A percentile compares a stretch with the other conserved stretches of the same genome.
phyloP scores from a whole-genome alignment of 2,888 invertebrate genomes.

The Trachelus stipa region DNA sequence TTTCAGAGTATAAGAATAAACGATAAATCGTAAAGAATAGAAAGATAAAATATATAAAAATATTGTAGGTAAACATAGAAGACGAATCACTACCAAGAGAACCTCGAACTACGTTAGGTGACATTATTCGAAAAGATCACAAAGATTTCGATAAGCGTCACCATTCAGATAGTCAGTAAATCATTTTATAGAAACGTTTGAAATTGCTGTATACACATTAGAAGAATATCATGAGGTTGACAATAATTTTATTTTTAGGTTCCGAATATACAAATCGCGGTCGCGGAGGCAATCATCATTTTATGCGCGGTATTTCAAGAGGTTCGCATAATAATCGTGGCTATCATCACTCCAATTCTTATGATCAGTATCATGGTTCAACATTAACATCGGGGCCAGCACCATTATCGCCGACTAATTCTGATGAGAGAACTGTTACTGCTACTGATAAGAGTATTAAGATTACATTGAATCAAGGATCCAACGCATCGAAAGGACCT shows the following conservation, averaged over 20 bases:
- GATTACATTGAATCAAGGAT: slow-evolving; percentile 48
- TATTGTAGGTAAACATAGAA: slow-evolving; percentile 36
- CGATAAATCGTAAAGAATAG: slow-evolving; percentile 33
- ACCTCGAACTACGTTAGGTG: slow-evolving; percentile 24
- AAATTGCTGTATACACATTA: neutral
- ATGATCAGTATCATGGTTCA: slow-evolving; percentile 44
- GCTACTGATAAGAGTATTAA: slow-evolving; percentile 55
- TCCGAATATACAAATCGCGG: slow-evolving; percentile 40
- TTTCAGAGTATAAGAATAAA: slow-evolving; percentile 32
- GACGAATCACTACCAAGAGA: slow-evolving; percentile 34
- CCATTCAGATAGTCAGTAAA: slow-evolving; percentile 32
- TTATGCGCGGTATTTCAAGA: slow-evolving; percentile 40
- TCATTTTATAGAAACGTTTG: neutral
- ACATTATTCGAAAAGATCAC: slow-evolving; percentile 40
- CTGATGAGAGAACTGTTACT: slow-evolving; percentile 46
- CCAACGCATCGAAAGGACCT: slow-evolving; percentile 44
- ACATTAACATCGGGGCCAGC: slow-evolving; percentile 30
- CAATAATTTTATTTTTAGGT: slow-evolving; percentile 28
- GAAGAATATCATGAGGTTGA: neutral
- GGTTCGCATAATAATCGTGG: slow-evolving; percentile 42
- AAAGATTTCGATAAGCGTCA: slow-evolving; percentile 51
- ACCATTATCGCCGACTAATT: slow-evolving; percentile 32
- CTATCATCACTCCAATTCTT: slow-evolving; percentile 41
- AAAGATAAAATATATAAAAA: slow-evolving; percentile 14
- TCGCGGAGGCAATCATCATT: slow-evolving; percentile 40